Conservation (phyloP, 2,113 vertebrate species). For the Lepisosteus osseus region DNA sequence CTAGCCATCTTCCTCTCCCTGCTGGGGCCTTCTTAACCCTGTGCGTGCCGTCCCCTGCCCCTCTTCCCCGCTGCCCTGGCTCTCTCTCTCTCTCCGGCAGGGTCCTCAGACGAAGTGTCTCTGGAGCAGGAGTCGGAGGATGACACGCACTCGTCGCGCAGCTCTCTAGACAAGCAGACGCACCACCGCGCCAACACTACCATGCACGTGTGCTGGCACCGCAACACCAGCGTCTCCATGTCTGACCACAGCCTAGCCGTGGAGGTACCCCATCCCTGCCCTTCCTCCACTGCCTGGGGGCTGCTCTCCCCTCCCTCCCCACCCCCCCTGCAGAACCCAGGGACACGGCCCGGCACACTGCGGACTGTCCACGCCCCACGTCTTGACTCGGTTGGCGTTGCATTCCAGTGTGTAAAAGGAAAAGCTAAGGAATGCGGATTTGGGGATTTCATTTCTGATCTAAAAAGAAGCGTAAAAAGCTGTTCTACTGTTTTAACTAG, state of each 20-base stretch:
- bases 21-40: not conserved
- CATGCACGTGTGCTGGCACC: conserved; percentile 94
- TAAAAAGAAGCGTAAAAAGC: no score
- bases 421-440: no score
- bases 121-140: conserved; percentile 87
- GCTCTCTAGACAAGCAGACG: conserved; percentile 79
- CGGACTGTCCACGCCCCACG: no score
- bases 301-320: conserved; percentile 12
- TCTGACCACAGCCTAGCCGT: conserved; percentile 86
- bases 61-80: not conserved
- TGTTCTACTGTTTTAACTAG: no score
- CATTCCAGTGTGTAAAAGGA: no score
- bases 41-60: conserved; percentile 7
- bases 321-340: not conserved
- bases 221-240: conserved; percentile 93
- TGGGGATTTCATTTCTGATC: no score
- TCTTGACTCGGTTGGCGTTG: no score
- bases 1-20: conserved; percentile 1
- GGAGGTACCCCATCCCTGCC: conserved; percentile 73
- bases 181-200: conserved; percentile 87
- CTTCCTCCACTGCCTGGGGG: conserved; percentile 15
- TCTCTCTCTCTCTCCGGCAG: conserved; percentile 59
- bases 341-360: not conserved
- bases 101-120: conserved; percentile 79
- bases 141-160: conserved; percentile 69